Conservation (phyloP, 2,797 vertebrate genomes). For the Podarcis siculus region DNA sequence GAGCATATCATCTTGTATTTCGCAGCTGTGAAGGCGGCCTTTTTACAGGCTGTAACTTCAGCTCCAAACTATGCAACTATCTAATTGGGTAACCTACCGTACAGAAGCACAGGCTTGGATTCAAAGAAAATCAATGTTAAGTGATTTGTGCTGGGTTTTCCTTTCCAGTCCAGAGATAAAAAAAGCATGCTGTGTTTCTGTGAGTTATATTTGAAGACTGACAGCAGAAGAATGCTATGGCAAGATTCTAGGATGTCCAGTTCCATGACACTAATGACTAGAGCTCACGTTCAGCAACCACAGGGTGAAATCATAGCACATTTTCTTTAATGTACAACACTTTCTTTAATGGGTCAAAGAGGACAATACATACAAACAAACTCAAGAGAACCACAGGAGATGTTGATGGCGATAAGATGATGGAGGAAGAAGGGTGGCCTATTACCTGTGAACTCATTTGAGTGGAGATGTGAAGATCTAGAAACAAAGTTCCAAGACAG, state of each 20-base stretch:
- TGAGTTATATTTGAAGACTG: slow-evolving; percentile 51
- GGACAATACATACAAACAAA: not conserved
- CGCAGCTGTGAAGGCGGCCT: not conserved
- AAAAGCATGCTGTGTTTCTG: not conserved
- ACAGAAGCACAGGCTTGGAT: slow-evolving; percentile 64
- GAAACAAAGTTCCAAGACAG: not conserved
- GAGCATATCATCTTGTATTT: not conserved
- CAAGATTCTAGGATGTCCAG: slow-evolving; percentile 23
- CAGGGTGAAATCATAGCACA: slow-evolving; percentile 12
- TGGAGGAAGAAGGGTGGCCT: no score
- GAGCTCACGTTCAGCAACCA: slow-evolving; percentile 39
- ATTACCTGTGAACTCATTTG: not conserved
- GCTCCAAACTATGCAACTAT: slow-evolving; percentile 50
- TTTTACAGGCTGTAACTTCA: slow-evolving; percentile 62
- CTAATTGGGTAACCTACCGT: slow-evolving; percentile 57
- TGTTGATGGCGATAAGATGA: no score
- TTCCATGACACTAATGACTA: slow-evolving; percentile 19
- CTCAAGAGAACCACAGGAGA: not conserved
- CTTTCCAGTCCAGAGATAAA: slow-evolving; percentile 52
- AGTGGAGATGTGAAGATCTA: not conserved
- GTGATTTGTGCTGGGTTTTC: slow-evolving; percentile 69
- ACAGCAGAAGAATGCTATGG: slow-evolving; percentile 57
- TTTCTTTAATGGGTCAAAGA: not conserved
- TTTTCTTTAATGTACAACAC: slow-evolving; percentile 3
- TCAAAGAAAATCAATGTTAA: slow-evolving; percentile 69